phyloP scores from a whole-genome alignment of 35 echinoderm and acorn worm species.

The Lytechinus variegatus region DNA sequence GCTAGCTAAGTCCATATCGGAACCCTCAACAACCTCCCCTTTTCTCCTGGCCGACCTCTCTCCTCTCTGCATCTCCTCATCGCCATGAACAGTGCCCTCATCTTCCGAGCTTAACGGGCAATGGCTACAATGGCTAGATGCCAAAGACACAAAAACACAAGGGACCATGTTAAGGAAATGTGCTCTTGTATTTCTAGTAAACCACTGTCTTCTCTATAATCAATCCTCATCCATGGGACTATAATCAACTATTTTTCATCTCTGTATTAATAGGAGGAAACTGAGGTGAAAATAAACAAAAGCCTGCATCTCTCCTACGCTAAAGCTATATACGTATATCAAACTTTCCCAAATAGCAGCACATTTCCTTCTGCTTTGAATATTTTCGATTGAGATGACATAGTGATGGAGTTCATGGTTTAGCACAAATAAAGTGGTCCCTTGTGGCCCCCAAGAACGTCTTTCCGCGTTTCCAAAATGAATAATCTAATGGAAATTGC shows the following conservation, averaged over 20 bases:
- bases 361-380: not conserved
- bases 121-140: not conserved
- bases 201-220: not conserved
- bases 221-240: not conserved
- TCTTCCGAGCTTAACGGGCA: not conserved
- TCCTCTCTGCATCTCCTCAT: not conserved
- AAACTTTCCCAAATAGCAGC: not conserved
- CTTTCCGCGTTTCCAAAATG: not conserved
- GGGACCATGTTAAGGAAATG: conserved; percentile 9
- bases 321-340: not conserved
- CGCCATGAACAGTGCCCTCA: not conserved
- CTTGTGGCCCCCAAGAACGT: not conserved
- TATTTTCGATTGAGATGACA: not conserved
- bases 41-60: not conserved
- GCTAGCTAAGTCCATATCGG: not conserved
- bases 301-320: not conserved
- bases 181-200: not conserved
- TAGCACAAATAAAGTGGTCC: not conserved
- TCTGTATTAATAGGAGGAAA: not conserved
- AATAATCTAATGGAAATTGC: not conserved
- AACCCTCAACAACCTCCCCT: not conserved
- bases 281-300: not conserved
- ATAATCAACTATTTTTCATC: not conserved
- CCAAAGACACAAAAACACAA: not conserved
- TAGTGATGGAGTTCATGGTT: not conserved